phyloP scores from a whole-genome alignment of 2,113 vertebrate genomes.

The Channa argus region DNA sequence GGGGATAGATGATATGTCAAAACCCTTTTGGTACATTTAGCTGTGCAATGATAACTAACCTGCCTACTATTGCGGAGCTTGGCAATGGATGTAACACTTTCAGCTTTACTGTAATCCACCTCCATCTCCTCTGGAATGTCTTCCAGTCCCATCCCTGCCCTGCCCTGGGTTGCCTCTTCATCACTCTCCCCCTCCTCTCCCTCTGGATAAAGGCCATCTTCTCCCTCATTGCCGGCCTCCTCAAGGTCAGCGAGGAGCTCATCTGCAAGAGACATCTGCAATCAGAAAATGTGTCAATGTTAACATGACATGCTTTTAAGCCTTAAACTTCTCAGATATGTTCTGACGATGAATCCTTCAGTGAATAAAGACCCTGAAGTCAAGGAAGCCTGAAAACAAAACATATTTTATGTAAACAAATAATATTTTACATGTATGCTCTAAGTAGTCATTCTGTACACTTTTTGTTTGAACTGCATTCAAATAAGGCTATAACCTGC shows the following conservation, averaged over 20 bases:
- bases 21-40: too few species aligned
- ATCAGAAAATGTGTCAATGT: background rate
- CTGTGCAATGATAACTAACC: slow-evolving; percentile 69
- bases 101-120: slow-evolving; percentile 87
- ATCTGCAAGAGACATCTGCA: slow-evolving; percentile 91
- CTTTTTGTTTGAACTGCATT: too few species aligned
- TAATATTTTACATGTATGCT: too few species aligned
- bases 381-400: too few species aligned
- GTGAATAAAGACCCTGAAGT: too few species aligned
- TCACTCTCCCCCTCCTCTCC: slow-evolving; percentile 89
- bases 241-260: slow-evolving; percentile 93
- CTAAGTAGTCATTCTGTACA: too few species aligned
- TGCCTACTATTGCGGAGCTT: slow-evolving; percentile 92
- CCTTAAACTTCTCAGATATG: background rate
- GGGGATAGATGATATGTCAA: too few species aligned
- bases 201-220: slow-evolving; percentile 87
- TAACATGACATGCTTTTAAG: background rate
- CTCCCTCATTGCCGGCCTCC: slow-evolving; percentile 91
- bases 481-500: too few species aligned
- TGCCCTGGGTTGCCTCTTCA: slow-evolving; percentile 79
- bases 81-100: slow-evolving; percentile 90
- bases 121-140: slow-evolving; percentile 93
- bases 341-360: background rate
- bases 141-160: slow-evolving; percentile 80
- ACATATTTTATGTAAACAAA: too few species aligned